Base-by-base conservation (phyloP, 2,797 vertebrate genomes). In the Phoxinus dragarum region DNA sequence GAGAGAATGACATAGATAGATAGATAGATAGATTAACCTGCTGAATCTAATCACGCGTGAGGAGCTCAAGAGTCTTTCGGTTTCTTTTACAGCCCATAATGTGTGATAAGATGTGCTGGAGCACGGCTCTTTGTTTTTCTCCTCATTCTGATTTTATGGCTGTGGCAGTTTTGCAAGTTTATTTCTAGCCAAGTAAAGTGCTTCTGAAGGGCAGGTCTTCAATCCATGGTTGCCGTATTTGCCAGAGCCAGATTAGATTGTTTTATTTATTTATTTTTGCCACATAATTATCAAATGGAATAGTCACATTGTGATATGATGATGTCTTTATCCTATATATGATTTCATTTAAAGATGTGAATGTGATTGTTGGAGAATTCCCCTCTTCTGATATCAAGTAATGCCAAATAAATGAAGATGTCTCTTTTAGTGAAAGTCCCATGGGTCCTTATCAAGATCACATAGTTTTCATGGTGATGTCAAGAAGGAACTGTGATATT, bases 41-140 rank as follows among this genome's bases (percentile, higher is more conserved):
- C 66, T 23, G 27, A 75, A 73, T 61, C 27, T 85, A 74, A 86
- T 61, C 47, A 49, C n/a, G 6, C 34, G 69, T 84, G 27, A 38
- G 59, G 38, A 84, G 40, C 66, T 52, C 11, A 71, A 40, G 74
- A 69, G 52, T 78, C 38, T 83, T 68, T 74, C 19, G 0, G 73
- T 68, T 84, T 84, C 64, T 88, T 90, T 90, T 91, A 89, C 69
- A 88, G 84, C 87, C 71, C 79, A 17, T 27, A 21, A 17, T 36
- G 47, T 79, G n/a, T 85, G 87, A 91, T 91, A 88, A 90, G 88
- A 88, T 84, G 87, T 88, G 84, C 87, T 79, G 69, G 31, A 59
- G 67, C 87, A 66, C 69, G 72, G 59, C 80, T 74, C 77, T 85
- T 84, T 81, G 81, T 84, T 88, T 88, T 76, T 34, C 9, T 52